These are phyloP conservation scores for Lates calcarifer DNA, from an alignment of 2,113 vertebrate species.

Conservation along the genomic window DNA sequence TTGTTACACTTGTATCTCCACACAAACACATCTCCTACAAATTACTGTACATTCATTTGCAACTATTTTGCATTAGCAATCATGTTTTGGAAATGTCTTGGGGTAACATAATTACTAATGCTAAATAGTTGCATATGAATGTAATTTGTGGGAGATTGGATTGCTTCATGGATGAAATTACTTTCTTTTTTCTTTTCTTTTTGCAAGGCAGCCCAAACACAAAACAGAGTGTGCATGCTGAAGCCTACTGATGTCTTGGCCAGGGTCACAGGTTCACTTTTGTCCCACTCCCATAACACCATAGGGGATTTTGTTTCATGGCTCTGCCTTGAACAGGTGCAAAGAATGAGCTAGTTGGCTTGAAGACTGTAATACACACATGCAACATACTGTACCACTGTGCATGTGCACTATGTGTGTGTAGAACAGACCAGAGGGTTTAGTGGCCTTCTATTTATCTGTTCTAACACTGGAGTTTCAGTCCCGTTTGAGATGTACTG, in stretches of 20 bases:
- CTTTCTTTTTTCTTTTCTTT: neutral
- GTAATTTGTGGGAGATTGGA: slow-evolving; percentile 28
- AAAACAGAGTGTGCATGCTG: neutral
- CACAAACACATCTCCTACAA: slow-evolving; percentile 9
- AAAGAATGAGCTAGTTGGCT: slow-evolving; percentile 36
- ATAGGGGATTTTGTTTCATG: slow-evolving; percentile 44
- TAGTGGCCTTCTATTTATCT: slow-evolving; percentile 30
- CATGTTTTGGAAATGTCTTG: slow-evolving; percentile 28
- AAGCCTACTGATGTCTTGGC: slow-evolving; percentile 15
- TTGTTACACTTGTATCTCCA: slow-evolving; percentile 23
- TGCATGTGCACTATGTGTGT: slow-evolving; percentile 3
- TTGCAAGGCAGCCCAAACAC: neutral
- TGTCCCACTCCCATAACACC: slow-evolving; percentile 32
- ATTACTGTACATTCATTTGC: slow-evolving; percentile 41
- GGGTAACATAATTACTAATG: slow-evolving; percentile 35
- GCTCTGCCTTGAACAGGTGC: slow-evolving; percentile 44
- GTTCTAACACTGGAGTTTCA: slow-evolving; percentile 2
- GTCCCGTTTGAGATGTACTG: slow-evolving; percentile 15
- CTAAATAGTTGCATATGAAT: slow-evolving; percentile 31
- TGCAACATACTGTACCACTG: slow-evolving; percentile 9
- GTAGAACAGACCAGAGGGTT: slow-evolving; percentile 15
- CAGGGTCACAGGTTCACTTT: slow-evolving; percentile 35
- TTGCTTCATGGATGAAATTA: neutral
- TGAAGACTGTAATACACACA: slow-evolving; percentile 22
- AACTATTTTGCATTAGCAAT: slow-evolving; percentile 39